phyloP scores from a whole-genome alignment of 2,797 vertebrate species.

The Mastacembelus armatus region DNA sequence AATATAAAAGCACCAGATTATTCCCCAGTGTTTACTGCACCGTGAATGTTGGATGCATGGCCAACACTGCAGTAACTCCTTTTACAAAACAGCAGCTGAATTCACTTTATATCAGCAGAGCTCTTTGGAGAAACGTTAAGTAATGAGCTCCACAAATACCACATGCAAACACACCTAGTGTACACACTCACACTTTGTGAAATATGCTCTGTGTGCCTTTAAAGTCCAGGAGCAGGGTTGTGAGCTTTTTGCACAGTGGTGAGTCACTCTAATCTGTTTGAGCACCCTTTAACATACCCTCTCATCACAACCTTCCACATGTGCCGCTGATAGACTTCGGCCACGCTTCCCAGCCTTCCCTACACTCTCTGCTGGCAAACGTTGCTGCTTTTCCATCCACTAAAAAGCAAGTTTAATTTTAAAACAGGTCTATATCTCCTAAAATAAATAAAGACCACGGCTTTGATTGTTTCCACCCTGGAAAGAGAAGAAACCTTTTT shows the following conservation, averaged over 20 bases:
- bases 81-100: not conserved
- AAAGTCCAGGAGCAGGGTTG: constrained; percentile 1
- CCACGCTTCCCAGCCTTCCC: constrained; percentile 14
- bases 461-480: constrained; percentile 37
- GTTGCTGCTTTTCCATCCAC: constrained; percentile 26
- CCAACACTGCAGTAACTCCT: not conserved
- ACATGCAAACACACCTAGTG: constrained; percentile 14
- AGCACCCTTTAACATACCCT: constrained; percentile 28
- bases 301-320: constrained; percentile 43
- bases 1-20: no score
- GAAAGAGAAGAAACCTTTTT: constrained; percentile 12
- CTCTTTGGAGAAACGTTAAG: not conserved
- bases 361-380: constrained; percentile 15
- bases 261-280: constrained; percentile 35
- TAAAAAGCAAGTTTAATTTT: constrained; percentile 31
- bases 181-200: not conserved
- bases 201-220: constrained; percentile 8
- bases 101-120: not conserved
- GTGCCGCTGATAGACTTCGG: constrained; percentile 47
- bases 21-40: not conserved
- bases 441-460: constrained; percentile 37
- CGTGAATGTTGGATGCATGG: not conserved
- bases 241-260: constrained; percentile 28
- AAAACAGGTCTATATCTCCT: constrained; percentile 37
- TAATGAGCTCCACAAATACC: not conserved